A percentile compares a stretch with the other conserved stretches of the same genome.
Conservation (phyloP, 2,888 invertebrate species). For the Epicampocera succincta region DNA sequence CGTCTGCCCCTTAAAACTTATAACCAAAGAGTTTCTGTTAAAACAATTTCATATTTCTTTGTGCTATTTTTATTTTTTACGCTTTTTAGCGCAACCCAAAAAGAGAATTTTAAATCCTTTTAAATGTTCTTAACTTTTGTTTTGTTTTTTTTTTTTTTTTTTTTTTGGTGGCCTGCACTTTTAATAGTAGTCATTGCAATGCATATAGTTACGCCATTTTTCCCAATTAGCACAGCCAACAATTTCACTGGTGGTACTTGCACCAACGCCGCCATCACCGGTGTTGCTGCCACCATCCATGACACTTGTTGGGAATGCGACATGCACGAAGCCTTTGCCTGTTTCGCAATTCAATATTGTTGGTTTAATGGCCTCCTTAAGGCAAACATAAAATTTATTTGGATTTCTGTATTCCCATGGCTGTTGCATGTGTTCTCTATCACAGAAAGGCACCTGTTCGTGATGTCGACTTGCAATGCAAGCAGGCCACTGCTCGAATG, state of each 20-base stretch:
- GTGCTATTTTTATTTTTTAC: too few species aligned
- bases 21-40: too few species aligned
- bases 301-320: conserved; percentile 42
- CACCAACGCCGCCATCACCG: not conserved
- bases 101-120: too few species aligned
- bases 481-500: conserved; percentile 77
- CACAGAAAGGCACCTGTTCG: conserved; percentile 62
- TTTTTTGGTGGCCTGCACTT: too few species aligned
- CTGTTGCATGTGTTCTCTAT: conserved; percentile 71
- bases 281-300: conserved; percentile 18
- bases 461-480: conserved; percentile 67
- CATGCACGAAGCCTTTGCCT: conserved; percentile 76
- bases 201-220: conserved; percentile 75
- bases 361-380: conserved; percentile 71
- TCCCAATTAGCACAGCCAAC: conserved; percentile 76
- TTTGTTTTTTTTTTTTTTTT: not conserved
- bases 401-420: conserved; percentile 76
- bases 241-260: conserved; percentile 55
- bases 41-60: too few species aligned
- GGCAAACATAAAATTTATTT: conserved; percentile 78
- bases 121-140: too few species aligned
- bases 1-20: too few species aligned
- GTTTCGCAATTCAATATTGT: conserved; percentile 73
- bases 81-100: too few species aligned
- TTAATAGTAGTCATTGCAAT: conserved; percentile 75